These are phyloP conservation scores for Drosophila pachea DNA, from an alignment of 1,140 invertebrate genomes.

Conservation along the genomic window DNA sequence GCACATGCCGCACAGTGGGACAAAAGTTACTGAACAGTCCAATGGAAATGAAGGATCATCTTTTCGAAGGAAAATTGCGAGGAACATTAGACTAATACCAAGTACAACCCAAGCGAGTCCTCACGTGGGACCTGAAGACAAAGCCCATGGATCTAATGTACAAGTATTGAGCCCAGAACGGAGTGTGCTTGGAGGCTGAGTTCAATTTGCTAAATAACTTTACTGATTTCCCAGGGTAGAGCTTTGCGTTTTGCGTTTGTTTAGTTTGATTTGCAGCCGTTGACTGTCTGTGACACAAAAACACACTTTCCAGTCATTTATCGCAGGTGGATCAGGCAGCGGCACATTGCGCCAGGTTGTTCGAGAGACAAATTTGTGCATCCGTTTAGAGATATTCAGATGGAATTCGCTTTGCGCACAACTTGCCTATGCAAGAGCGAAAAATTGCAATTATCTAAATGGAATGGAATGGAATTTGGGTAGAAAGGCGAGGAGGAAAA, in stretches of 20 bases:
- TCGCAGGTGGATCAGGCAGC: constrained; percentile 41
- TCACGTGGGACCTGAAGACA: neutral
- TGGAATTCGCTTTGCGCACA: constrained; percentile 51
- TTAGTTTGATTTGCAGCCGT: constrained; percentile 25
- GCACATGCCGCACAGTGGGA: constrained; percentile 28
- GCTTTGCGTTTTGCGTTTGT: constrained; percentile 16
- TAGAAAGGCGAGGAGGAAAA: neutral
- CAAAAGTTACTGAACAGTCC: neutral
- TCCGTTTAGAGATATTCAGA: constrained; percentile 70
- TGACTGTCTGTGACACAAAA: constrained; percentile 53
- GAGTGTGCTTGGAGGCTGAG: neutral
- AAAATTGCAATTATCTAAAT: constrained; percentile 73
- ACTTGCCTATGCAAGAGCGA: constrained; percentile 14
- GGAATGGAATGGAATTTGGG: constrained; percentile 33
- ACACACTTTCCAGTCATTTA: constrained; percentile 61
- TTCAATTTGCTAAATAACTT: constrained; percentile 11
- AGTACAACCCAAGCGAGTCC: neutral
- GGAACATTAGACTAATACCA: too few relatives aligned
- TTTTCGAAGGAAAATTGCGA: too few relatives aligned
- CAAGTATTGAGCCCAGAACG: neutral
- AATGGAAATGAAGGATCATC: too few relatives aligned
- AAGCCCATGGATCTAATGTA: neutral
- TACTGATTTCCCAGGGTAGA: constrained; percentile 34
- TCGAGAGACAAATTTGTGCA: constrained; percentile 69
- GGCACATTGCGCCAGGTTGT: constrained; percentile 36